Evolutionary conservation across 2,888 invertebrate genomes (phyloP).

Genomic region (Hyles lineata): DNA sequence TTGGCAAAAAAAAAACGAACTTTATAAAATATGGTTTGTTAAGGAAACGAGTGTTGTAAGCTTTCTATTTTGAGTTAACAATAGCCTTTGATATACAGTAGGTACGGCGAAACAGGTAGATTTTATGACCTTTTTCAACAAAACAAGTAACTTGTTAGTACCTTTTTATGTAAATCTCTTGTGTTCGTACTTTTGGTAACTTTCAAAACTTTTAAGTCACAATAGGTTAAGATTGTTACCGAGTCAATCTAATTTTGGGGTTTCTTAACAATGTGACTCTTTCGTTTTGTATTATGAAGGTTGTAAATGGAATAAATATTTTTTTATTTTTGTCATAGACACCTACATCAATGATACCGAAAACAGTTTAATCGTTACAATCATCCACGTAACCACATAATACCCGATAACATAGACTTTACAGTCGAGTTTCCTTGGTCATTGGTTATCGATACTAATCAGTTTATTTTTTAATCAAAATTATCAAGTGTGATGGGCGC

Average conservation of each 20-base stretch:
- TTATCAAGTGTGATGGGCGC: constrained; percentile 1
- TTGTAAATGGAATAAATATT: too few species aligned
- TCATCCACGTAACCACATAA: background rate
- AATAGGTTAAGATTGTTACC: too few species aligned
- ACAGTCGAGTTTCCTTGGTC: background rate
- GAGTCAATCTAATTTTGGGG: too few species aligned
- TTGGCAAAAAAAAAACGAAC: background rate
- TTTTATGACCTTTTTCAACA: background rate
- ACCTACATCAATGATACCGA: background rate
- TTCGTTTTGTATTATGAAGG: too few species aligned
- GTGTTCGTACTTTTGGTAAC: too few species aligned
- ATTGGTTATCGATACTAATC: background rate
- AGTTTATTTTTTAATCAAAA: background rate
- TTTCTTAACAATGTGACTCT: too few species aligned
- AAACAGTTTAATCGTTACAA: background rate
- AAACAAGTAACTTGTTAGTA: too few species aligned
- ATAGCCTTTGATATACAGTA: background rate
- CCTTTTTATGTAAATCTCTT: too few species aligned
- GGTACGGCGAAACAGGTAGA: background rate
- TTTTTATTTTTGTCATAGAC: too few species aligned
- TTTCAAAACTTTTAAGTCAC: too few species aligned
- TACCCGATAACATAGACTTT: constrained; percentile 1
- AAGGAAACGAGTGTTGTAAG: background rate
- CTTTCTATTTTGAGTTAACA: background rate
- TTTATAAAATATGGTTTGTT: background rate